These are phyloP conservation scores for Gastracanthus pulcherrimus DNA, from an alignment of 2,888 invertebrate species.

Conservation along the genomic window DNA sequence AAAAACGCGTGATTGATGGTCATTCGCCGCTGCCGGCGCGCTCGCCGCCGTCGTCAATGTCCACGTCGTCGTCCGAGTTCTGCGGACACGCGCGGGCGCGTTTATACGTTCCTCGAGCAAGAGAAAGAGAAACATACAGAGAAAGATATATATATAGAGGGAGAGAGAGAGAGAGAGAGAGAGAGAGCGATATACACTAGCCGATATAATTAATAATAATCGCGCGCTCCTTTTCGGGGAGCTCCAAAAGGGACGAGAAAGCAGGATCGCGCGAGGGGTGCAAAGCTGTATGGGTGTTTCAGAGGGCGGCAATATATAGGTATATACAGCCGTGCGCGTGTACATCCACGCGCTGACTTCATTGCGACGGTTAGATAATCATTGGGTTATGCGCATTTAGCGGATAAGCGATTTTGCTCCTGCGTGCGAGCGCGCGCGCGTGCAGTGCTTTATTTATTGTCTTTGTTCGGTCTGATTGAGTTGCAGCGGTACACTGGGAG, in stretches of 20 bases:
- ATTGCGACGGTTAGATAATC: conserved; percentile 64
- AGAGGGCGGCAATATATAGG: no score
- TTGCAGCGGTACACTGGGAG: conserved; percentile 7
- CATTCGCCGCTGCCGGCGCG: conserved; percentile 3
- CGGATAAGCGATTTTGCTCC: conserved; percentile 29
- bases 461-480: conserved; percentile 46
- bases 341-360: conserved; percentile 61
- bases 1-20: conserved; percentile 53
- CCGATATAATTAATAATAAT: conserved; percentile 66
- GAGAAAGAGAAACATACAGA: conserved; percentile 22
- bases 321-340: no score
- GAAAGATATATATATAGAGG: conserved; percentile 20
- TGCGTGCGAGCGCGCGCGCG: not conserved
- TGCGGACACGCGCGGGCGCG: conserved; percentile 13
- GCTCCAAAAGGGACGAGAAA: conserved; percentile 47
- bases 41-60: conserved; percentile 29
- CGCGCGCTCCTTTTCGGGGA: conserved; percentile 27
- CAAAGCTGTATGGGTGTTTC: not conserved
- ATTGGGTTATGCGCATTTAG: conserved; percentile 57
- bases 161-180: conserved; percentile 17
- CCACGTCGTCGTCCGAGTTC: not conserved
- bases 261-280: conserved; percentile 28
- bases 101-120: not conserved
- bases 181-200: conserved; percentile 31
- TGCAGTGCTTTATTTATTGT: conserved; percentile 54